Conservation (phyloP, 2,888 invertebrate species). For the Eupithecia vulgata region DNA sequence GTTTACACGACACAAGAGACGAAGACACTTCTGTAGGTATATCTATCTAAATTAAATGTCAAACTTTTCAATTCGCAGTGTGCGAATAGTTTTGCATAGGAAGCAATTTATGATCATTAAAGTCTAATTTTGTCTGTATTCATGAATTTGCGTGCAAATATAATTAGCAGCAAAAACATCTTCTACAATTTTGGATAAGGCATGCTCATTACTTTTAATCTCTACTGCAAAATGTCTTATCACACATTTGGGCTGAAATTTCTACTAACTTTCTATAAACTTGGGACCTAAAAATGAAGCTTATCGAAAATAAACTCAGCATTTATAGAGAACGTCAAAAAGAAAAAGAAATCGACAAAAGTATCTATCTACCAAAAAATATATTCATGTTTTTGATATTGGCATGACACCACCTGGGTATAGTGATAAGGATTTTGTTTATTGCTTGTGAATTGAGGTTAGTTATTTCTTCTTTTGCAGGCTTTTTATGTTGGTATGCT, state of each 20-base stretch:
- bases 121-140: constrained; percentile 27
- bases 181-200: background rate
- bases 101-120: constrained; percentile 25
- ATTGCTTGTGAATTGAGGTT: background rate
- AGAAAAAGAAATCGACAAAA: background rate
- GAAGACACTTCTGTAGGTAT: constrained; percentile 18
- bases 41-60: constrained; percentile 41
- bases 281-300: background rate
- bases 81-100: constrained; percentile 24
- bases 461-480: background rate
- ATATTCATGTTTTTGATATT: background rate
- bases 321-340: background rate
- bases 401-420: background rate
- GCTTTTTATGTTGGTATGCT: background rate
- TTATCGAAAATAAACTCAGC: background rate
- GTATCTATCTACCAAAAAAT: background rate
- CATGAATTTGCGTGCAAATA: constrained; percentile 8
- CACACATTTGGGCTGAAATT: background rate
- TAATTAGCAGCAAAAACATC: background rate
- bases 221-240: background rate
- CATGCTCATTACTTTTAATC: background rate
- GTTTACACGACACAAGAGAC: constrained; percentile 53
- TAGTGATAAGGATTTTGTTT: background rate
- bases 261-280: background rate
- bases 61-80: constrained; percentile 53